Conservation (phyloP, 2,113 vertebrate species). For the Pholis gunnellus region DNA sequence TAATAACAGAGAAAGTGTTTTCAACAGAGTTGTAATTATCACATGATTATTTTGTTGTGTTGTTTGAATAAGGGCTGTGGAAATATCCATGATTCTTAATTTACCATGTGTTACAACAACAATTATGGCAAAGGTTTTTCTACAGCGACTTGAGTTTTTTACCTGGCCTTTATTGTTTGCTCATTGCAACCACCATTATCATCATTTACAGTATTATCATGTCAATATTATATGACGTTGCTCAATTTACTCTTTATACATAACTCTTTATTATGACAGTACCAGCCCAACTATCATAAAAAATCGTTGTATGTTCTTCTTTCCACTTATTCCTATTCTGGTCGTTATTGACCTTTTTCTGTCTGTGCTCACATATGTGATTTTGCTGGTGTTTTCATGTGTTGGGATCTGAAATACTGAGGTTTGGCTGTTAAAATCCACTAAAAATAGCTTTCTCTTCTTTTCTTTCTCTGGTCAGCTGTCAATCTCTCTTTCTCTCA, state of each 20-base stretch:
- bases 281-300: neutral
- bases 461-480: neutral
- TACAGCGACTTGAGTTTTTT: neutral
- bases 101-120: neutral
- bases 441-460: slow-evolving; percentile 15
- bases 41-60: neutral
- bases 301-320: neutral
- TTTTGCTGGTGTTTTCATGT: neutral
- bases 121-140: neutral
- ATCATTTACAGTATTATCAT: neutral
- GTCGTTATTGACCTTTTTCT: no score
- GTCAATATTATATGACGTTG: neutral
- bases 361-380: neutral
- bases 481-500: slow-evolving; percentile 3
- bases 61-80: neutral
- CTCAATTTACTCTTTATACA: neutral
- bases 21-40: neutral
- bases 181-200: neutral
- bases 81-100: neutral
- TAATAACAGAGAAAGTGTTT: neutral
- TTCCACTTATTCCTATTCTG: neutral
- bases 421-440: neutral
- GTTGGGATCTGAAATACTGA: neutral
- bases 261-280: neutral
- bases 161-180: neutral